These are phyloP conservation scores for Drosophila mauritiana DNA, from an alignment of 1,140 invertebrate species.

Conservation along the genomic window DNA sequence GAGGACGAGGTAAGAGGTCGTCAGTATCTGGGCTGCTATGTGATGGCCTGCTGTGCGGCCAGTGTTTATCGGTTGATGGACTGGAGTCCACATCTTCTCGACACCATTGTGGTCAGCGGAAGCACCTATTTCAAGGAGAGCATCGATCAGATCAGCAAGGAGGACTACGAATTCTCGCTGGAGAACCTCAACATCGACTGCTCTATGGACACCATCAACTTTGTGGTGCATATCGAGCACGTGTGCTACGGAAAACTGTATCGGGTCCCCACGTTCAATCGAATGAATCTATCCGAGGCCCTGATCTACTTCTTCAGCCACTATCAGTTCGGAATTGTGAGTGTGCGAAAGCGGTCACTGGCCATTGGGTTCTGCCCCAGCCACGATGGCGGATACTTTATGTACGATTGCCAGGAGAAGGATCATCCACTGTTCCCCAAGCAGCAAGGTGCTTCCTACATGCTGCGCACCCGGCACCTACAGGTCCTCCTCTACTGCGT, in stretches of 20 bases:
- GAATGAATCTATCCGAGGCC: conserved; percentile 87
- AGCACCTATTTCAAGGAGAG: conserved; percentile 86
- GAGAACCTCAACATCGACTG: conserved; percentile 85
- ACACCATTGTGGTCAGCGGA: conserved; percentile 86
- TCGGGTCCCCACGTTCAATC: conserved; percentile 85
- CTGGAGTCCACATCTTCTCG: conserved; percentile 87
- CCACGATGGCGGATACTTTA: conserved; percentile 86
- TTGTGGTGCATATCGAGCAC: conserved; percentile 86
- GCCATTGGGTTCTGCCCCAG: conserved; percentile 86
- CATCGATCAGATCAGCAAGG: conserved; percentile 84
- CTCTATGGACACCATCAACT: conserved; percentile 86
- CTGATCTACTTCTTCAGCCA: conserved; percentile 87
- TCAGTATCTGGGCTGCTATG: conserved; percentile 86
- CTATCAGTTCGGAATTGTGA: conserved; percentile 85
- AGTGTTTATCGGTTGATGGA: conserved; percentile 86
- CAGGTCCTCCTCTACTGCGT: conserved; percentile 87
- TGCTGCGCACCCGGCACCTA: conserved; percentile 87
- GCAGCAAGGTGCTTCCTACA: conserved; percentile 86
- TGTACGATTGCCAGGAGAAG: conserved; percentile 87
- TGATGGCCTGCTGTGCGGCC: conserved; percentile 86
- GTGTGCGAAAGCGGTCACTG: conserved; percentile 85
- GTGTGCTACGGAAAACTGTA: conserved; percentile 87
- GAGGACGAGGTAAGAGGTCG: conserved; percentile 84
- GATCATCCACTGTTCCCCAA: conserved; percentile 87
- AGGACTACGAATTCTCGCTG: conserved; percentile 86